phyloP scores from a whole-genome alignment of 1,140 invertebrate species.

The Heliconius hermathena region DNA sequence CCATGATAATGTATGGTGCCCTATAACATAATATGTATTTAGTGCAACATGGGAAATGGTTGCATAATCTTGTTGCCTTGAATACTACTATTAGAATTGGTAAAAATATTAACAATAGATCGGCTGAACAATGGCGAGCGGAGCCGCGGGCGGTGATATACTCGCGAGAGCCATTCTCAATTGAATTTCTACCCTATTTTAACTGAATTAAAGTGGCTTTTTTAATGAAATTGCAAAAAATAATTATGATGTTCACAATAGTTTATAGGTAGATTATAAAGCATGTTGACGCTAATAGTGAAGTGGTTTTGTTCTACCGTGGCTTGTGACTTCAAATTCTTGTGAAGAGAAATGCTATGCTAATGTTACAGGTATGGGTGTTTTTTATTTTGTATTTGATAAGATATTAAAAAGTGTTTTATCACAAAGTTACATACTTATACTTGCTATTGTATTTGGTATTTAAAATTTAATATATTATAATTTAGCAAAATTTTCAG shows the following conservation, averaged over 20 bases:
- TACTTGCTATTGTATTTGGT: no score
- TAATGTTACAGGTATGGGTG: background rate
- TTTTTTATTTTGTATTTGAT: background rate
- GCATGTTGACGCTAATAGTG: background rate
- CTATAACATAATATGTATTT: constrained; percentile 25
- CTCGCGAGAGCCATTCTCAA: background rate
- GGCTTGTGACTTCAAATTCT: background rate
- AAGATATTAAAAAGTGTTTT: no score
- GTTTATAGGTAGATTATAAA: background rate
- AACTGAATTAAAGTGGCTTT: background rate
- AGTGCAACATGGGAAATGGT: constrained; percentile 20
- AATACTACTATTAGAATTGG: constrained; percentile 32
- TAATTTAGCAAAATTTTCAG: no score
- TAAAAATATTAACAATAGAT: constrained; percentile 34
- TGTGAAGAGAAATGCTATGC: background rate
- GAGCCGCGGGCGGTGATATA: constrained; percentile 20
- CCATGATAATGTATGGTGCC: background rate
- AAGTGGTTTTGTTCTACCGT: background rate
- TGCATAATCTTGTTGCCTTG: constrained; percentile 24
- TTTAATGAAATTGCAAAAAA: background rate
- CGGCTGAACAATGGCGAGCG: constrained; percentile 24
- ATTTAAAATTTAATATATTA: no score
- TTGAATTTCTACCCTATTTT: background rate
- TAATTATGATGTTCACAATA: constrained; percentile 4
- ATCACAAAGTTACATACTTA: no score